Evolutionary conservation across 2,113 vertebrate genomes (phyloP).

Genomic region (Nycticebus coucang): DNA sequence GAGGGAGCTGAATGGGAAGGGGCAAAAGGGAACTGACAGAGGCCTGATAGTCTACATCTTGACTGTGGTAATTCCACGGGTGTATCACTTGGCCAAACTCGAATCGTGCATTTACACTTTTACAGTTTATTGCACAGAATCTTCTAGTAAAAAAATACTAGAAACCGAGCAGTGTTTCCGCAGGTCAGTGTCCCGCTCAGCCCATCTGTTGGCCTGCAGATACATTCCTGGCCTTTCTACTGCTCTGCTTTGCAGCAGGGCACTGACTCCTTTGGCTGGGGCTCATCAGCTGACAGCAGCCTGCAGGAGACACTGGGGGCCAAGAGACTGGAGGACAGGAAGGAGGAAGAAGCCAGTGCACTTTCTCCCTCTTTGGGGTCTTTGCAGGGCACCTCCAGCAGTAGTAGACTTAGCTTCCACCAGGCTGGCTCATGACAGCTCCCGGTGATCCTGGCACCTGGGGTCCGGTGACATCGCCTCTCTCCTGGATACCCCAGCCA

Average conservation of each 20-base stretch:
- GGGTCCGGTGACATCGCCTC: neutral
- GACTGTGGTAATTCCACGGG: neutral
- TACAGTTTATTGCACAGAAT: neutral
- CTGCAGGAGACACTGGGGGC: neutral
- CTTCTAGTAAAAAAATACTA: neutral
- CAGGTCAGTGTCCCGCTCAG: neutral
- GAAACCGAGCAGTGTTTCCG: neutral
- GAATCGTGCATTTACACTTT: neutral
- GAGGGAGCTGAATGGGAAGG: neutral
- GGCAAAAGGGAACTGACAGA: neutral
- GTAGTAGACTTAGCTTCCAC: neutral
- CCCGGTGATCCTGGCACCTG: neutral
- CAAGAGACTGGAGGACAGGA: neutral
- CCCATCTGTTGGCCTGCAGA: neutral
- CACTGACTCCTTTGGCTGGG: neutral
- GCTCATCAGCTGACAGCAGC: neutral
- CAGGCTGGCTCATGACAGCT: neutral
- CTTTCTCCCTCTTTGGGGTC: neutral
- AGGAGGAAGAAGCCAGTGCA: neutral
- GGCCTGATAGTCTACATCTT: neutral
- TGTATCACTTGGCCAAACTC: neutral
- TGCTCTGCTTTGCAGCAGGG: neutral
- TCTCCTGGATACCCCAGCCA: neutral
- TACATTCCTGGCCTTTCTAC: neutral
- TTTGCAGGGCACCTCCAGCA: neutral